Evolutionary conservation across 1,140 invertebrate species (phyloP).

Genomic region (Nilaparvata lugens): DNA sequence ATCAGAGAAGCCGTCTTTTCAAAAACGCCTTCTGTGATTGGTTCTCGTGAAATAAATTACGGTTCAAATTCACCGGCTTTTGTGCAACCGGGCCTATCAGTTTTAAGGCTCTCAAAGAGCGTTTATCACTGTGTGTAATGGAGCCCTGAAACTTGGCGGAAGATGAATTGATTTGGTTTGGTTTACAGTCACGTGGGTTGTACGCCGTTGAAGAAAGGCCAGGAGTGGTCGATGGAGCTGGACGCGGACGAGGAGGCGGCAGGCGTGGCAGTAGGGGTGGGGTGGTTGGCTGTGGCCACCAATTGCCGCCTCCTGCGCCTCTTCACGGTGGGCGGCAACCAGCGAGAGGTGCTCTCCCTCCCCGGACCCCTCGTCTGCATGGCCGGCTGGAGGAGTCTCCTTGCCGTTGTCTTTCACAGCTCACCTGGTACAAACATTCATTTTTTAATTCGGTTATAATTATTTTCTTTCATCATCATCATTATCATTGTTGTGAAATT

Average conservation of each 20-base stretch:
- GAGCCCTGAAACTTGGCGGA: too few species aligned
- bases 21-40: too few species aligned
- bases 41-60: too few species aligned
- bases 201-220: slow-evolving; percentile 65
- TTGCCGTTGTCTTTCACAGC: slow-evolving; percentile 69
- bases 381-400: slow-evolving; percentile 52
- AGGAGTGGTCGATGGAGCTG: slow-evolving; percentile 78
- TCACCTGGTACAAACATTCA: neutral
- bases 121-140: too few species aligned
- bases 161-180: slow-evolving; percentile 2
- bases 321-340: slow-evolving; percentile 77
- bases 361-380: slow-evolving; percentile 62
- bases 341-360: slow-evolving; percentile 65
- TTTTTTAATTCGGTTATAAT: neutral
- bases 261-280: slow-evolving; percentile 59
- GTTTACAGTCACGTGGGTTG: slow-evolving; percentile 45
- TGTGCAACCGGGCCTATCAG: too few species aligned
- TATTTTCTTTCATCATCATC: too few species aligned
- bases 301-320: slow-evolving; percentile 61
- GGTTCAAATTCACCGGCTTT: too few species aligned
- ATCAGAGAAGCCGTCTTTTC: too few species aligned
- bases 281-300: slow-evolving; percentile 71
- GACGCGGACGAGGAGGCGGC: slow-evolving; percentile 65
- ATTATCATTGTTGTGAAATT: too few species aligned
- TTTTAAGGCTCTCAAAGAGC: too few species aligned